Evolutionary conservation across 2,888 invertebrate species (phyloP).

Genomic region (Apomyelois bistriatella): DNA sequence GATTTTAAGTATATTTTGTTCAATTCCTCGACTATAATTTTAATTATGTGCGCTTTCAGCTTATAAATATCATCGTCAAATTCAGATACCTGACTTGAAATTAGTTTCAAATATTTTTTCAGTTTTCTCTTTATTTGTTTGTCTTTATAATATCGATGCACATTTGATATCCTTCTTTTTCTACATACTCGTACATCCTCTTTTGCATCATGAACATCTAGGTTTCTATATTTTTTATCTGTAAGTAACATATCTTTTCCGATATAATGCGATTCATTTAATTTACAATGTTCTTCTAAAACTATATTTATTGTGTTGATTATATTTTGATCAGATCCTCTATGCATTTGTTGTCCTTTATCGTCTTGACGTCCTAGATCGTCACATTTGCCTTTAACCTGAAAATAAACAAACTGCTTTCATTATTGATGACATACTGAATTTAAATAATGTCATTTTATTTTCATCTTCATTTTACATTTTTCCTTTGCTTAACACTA

Average conservation of each 20-base stretch:
- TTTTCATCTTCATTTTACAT: neutral
- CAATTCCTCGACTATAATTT: conserved; percentile 24
- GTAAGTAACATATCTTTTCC: no score
- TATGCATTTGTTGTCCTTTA: neutral
- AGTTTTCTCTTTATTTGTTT: conserved; percentile 30
- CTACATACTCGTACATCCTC: conserved; percentile 19
- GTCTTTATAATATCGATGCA: conserved; percentile 16
- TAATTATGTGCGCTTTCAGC: conserved; percentile 26
- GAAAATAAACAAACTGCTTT: conserved; percentile 23
- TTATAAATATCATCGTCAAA: conserved; percentile 21
- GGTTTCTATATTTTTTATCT: neutral
- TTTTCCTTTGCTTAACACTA: no score
- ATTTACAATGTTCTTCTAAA: no score
- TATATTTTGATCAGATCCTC: neutral
- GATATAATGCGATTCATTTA: no score
- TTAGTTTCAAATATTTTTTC: conserved; percentile 26
- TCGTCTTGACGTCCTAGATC: neutral
- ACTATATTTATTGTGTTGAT: no score
- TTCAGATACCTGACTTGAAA: conserved; percentile 23
- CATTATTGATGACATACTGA: conserved; percentile 16
- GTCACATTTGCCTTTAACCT: conserved; percentile 6
- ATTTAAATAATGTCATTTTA: neutral
- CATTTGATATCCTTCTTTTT: conserved; percentile 23
- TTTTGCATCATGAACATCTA: neutral
- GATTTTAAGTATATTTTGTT: conserved; percentile 16